Base-by-base conservation (phyloP, 1,140 invertebrate genomes). In the Drosophila teissieri region DNA sequence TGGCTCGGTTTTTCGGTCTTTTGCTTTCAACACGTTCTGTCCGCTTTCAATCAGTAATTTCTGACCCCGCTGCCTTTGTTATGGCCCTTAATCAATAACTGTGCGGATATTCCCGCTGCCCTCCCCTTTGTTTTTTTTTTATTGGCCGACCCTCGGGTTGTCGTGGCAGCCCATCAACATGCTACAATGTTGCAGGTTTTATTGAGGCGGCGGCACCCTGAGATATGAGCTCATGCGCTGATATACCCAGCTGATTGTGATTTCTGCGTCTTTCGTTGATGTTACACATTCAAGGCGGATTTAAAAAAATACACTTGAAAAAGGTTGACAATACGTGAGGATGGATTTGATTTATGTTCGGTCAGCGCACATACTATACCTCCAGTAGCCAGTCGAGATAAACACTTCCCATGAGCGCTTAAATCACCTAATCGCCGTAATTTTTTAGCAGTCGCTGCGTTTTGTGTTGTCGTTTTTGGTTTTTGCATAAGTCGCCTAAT, bases 51-150 rank as follows among this genome's bases (percentile, higher is more conserved):
- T 89, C 84, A 84, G 73, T 70, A 78, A 89, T 89, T 89, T 79
- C 36, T 57, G 75, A 45, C 63, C 52, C 60, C 44, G 37, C 44
- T 74, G 70, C 60, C 55, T 48, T 37, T 56, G 52, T 88, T 88
- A 88, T 89, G 81, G 77, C 65, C 69, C 85, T 90, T 89, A 89
- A 89, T 89, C 85, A 89, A 89, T 89, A 90, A 90, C 77, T 84
- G 64, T 80, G 67, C 46, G 56, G 74, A 61, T 69, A 44, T 72
- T 61, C 44, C 52, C 42, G 15, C 46, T 58, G 22, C 37, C 42
- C 62, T 11, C 17, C 14, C 12, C 27, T 15, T 42, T 34, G 22
- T 37, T 46, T 39, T 37, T 8, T 22, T 24, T 24, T 24, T 24
- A 19, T 24, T 24, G 31, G 48, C 24, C 22, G 22, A 17, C 52